These are phyloP conservation scores for Volucella inflata DNA, from an alignment of 2,888 invertebrate genomes.

Conservation along the genomic window DNA sequence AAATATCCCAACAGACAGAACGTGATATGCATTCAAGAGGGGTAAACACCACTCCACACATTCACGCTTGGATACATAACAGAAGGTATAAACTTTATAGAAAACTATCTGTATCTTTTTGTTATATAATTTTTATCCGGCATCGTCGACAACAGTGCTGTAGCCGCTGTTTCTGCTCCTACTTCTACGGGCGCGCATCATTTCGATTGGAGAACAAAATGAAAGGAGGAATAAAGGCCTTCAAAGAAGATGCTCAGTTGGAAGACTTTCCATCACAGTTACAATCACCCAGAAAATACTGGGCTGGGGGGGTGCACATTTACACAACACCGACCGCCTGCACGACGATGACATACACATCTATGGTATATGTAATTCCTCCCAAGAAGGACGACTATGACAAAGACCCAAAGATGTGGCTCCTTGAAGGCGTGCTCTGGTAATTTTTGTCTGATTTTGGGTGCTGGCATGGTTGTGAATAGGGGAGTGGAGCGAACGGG, in stretches of 20 bases:
- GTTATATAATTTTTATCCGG: conserved; percentile 34
- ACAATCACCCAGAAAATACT: background rate
- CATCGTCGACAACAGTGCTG: conserved; percentile 4
- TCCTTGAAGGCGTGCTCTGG: conserved; percentile 47
- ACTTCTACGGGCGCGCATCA: conserved; percentile 18
- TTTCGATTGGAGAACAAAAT: conserved; percentile 38
- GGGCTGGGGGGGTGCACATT: background rate
- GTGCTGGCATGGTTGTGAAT: background rate
- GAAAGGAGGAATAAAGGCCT: conserved; percentile 27
- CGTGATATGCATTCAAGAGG: conserved; percentile 66
- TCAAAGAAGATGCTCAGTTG: conserved; percentile 23
- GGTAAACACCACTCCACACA: conserved; percentile 4
- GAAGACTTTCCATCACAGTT: conserved; percentile 27
- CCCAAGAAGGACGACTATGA: background rate
- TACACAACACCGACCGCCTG: conserved; percentile 17
- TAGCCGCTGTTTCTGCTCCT: too few relatives aligned
- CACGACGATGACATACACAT: background rate
- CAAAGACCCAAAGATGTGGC: conserved; percentile 37
- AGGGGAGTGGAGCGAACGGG: conserved; percentile 18
- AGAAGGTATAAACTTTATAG: conserved; percentile 28
- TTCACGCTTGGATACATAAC: background rate
- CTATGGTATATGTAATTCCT: background rate
- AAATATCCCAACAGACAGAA: conserved; percentile 71
- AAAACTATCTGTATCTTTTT: conserved; percentile 48
- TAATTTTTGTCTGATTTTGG: conserved; percentile 50